Percentiles rank a stretch among this genome's conserved stretches.
Conservation (phyloP, 2,113 vertebrate species). For the Cranoglanis bouderius region DNA sequence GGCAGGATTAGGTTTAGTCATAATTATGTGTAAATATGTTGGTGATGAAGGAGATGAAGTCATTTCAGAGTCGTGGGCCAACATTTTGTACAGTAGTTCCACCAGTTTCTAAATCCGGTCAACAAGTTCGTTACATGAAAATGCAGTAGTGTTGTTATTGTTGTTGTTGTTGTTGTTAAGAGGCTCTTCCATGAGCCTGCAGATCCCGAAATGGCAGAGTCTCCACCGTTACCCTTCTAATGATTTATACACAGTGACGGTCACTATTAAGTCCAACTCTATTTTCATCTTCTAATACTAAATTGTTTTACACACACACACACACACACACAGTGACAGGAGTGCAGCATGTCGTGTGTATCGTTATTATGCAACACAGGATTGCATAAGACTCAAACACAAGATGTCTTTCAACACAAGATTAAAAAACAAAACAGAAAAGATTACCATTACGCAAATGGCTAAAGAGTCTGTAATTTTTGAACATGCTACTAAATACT, state of each 20-base stretch:
- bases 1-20: background rate
- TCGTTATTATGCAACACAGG: background rate
- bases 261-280: background rate
- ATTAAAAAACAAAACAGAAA: background rate
- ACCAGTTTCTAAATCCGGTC: background rate
- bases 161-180: background rate
- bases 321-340: background rate
- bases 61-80: background rate
- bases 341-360: background rate
- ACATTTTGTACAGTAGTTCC: background rate
- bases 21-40: conserved; percentile 3
- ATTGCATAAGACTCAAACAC: background rate
- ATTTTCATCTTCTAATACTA: background rate
- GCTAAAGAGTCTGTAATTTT: background rate
- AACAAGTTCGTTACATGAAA: background rate
- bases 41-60: background rate
- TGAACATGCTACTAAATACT: background rate
- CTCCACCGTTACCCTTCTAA: background rate
- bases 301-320: background rate
- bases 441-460: background rate
- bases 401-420: background rate
- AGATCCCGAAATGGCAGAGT: background rate
- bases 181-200: background rate
- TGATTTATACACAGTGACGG: background rate
- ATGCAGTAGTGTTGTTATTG: too few species aligned